Percentiles rank a stretch among this genome's conserved stretches.
Conservation (phyloP, 2,113 vertebrate species). For the Vanacampus margaritifer region DNA sequence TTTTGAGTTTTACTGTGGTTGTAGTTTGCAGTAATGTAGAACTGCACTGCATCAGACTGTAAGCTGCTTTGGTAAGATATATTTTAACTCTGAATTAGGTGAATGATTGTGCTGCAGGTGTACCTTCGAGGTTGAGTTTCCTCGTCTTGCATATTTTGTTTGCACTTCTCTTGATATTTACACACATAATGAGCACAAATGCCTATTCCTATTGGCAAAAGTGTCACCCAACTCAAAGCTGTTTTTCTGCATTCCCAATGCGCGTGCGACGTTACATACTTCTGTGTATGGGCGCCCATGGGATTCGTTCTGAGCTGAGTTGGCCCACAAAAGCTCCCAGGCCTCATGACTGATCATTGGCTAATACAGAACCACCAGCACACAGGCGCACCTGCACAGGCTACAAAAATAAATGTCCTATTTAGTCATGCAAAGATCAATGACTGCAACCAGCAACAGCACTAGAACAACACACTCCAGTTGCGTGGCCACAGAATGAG, state of each 20-base stretch:
- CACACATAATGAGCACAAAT: not conserved
- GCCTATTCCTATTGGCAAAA: not conserved
- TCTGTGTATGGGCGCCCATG: constrained; percentile 31
- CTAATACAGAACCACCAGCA: constrained; percentile 43
- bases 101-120: not conserved
- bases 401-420: constrained; percentile 68
- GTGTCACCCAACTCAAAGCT: not conserved
- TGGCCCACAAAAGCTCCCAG: constrained; percentile 48
- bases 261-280: not conserved
- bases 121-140: not conserved
- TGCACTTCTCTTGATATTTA: not conserved
- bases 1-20: no score
- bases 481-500: not conserved
- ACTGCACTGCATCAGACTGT: no score
- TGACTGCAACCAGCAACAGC: constrained; percentile 33
- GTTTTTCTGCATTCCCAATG: constrained; percentile 12
- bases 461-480: constrained; percentile 14
- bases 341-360: constrained; percentile 54
- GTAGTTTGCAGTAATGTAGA: no score
- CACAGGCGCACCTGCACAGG: constrained; percentile 59
- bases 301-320: constrained; percentile 23
- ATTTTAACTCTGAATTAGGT: not conserved
- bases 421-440: constrained; percentile 64
- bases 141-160: not conserved
- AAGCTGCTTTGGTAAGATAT: no score